These are phyloP conservation scores for Periophthalmodon schlosseri DNA, from an alignment of 2,113 vertebrate genomes.

Conservation along the genomic window DNA sequence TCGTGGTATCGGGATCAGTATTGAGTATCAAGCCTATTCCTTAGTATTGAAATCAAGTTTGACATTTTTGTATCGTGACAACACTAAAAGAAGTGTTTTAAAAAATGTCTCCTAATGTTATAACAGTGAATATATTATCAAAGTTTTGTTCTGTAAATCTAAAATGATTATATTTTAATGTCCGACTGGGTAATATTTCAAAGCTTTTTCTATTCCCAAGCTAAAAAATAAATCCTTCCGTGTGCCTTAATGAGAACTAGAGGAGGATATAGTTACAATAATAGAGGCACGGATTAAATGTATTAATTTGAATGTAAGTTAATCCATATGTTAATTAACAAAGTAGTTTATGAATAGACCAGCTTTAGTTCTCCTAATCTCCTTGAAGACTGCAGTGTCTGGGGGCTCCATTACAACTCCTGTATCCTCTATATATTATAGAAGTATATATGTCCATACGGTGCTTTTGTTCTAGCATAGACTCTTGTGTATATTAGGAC, in stretches of 20 bases:
- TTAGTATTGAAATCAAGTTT: too few relatives aligned
- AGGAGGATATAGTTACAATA: neutral
- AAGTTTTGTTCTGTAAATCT: neutral
- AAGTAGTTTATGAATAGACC: neutral
- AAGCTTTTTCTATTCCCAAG: neutral
- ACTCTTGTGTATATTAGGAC: too few relatives aligned
- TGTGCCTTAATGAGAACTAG: neutral
- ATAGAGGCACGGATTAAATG: neutral
- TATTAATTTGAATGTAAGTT: constrained; percentile 9
- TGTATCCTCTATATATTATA: neutral
- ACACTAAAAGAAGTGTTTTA: too few relatives aligned
- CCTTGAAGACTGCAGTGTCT: constrained; percentile 2
- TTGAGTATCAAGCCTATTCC: too few relatives aligned
- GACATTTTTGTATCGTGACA: too few relatives aligned
- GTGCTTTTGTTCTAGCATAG: too few relatives aligned
- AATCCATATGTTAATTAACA: constrained; percentile 12
- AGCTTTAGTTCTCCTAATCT: constrained; percentile 1
- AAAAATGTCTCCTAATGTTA: too few relatives aligned
- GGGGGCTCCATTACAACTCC: constrained; percentile 7
- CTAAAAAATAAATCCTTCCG: neutral
- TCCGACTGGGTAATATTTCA: neutral
- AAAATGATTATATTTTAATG: neutral
- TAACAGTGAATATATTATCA: too few relatives aligned
- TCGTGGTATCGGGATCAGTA: too few relatives aligned
- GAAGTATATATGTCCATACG: too few relatives aligned